Evolutionary conservation across 2,113 vertebrate genomes (phyloP), one percentile per base, ranked within the genome.

Genomic region (Nothocercus julius): DNA sequence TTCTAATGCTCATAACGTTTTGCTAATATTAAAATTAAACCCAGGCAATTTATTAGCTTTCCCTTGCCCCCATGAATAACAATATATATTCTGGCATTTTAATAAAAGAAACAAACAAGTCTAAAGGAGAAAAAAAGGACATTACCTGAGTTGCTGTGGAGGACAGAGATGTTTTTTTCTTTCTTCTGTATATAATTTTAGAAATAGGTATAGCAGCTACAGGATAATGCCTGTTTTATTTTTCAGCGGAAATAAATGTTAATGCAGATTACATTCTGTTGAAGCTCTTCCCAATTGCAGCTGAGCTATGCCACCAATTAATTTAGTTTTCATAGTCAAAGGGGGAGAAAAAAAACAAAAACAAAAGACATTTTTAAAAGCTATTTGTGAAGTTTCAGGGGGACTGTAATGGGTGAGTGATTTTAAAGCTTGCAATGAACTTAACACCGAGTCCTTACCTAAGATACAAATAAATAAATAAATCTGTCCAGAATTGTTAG

Each of bases 121-220:
- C 49, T 82, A 7, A 61, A 75, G 51, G 66, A 22, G 89, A 74
- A 25, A 89, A 54, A 66, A 72, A 47, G 3, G 24, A 67, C 22
- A 68, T 17, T 80, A 88, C 11, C 38, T 32, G 19, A 87, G 28
- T 75, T 88, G 8, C 21, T 77, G 7, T 51, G 11, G 75, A 78
- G 62, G 27, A 66, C 81, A 88, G 16, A 58, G 75, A 30, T 64
- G 70, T 78, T 13, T 62, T 87, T 92, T 95, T 87, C 22, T 91
- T 92, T 32, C 24, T 82, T 92, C 68, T 83, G 11, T 90, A 32
- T 70, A 18, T 87, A 92, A 80, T 16, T 68, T 95, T 80, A 63
- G 51, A 38, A 30, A 4, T 63, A 79, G 7, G 24, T 73, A 79
- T 7, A 87, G 27, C n/a, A 79, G 70, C 8, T 47, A 32, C 18